Conservation (phyloP, 2,113 vertebrate genomes). For the Trichechus manatus region DNA sequence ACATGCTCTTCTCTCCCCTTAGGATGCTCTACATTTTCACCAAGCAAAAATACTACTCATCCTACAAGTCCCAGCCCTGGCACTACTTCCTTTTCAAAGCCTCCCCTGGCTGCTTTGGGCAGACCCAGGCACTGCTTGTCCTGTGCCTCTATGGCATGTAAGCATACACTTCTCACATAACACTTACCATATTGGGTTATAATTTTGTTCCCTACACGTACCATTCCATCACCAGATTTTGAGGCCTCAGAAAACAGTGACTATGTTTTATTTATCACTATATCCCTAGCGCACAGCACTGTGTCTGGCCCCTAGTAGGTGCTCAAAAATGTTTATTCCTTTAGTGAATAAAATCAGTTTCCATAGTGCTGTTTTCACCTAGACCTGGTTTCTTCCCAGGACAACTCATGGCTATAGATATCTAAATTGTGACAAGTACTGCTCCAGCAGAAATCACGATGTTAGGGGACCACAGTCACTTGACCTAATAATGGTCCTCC, state of each 20-base stretch:
- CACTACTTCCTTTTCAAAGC: background rate
- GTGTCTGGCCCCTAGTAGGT: background rate
- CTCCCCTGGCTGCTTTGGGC: background rate
- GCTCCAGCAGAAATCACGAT: constrained; percentile 22
- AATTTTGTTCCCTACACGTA: background rate
- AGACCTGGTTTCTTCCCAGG: background rate
- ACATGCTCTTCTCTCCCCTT: background rate
- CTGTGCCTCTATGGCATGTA: background rate
- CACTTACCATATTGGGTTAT: background rate
- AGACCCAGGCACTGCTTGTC: background rate
- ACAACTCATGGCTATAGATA: background rate
- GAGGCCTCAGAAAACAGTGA: background rate
- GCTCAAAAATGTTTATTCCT: background rate
- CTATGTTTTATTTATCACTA: background rate
- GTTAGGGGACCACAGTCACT: constrained; percentile 25
- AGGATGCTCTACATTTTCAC: background rate
- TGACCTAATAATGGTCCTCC: constrained; percentile 69
- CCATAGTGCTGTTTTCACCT: background rate
- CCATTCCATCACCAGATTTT: background rate
- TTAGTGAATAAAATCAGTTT: constrained; percentile 29
- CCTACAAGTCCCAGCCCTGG: background rate
- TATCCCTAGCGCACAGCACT: background rate
- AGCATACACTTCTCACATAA: background rate
- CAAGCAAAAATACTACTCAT: background rate
- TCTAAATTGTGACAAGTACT: background rate